phyloP scores from a whole-genome alignment of 2,797 vertebrate species.

The Mus minutoides region DNA sequence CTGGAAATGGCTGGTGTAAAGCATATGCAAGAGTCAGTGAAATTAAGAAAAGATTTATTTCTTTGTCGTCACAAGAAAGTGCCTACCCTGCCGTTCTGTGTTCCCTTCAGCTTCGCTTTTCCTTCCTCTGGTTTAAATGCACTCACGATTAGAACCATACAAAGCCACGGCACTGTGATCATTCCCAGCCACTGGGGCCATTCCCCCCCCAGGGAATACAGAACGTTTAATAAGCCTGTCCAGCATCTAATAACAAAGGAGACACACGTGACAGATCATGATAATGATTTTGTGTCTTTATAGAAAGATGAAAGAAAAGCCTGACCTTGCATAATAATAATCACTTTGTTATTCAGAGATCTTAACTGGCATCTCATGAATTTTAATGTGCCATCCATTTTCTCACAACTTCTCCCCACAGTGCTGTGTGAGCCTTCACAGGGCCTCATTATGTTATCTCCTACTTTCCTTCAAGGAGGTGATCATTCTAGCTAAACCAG shows the following conservation, averaged over 20 bases:
- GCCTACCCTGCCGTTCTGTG: conserved; percentile 1
- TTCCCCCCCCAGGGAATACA: conserved; percentile 47
- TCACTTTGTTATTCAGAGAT: conserved; percentile 82
- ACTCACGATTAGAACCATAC: conserved; percentile 4
- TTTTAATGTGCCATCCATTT: conserved; percentile 86
- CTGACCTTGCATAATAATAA: conserved; percentile 78
- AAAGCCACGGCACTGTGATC: not conserved
- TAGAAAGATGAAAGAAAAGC: conserved; percentile 78
- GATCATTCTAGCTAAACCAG: not conserved
- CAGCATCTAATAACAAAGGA: conserved; percentile 57
- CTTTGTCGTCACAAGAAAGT: conserved; percentile 76
- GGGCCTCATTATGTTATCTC: conserved; percentile 71
- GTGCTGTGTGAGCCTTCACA: conserved; percentile 76
- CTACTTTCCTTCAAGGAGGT: conserved; percentile 42
- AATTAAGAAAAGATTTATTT: conserved; percentile 79
- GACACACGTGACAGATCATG: conserved; percentile 70
- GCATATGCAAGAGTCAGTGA: conserved; percentile 70
- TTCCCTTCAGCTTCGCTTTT: conserved; percentile 40
- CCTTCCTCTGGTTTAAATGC: conserved; percentile 31
- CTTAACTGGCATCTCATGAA: conserved; percentile 84
- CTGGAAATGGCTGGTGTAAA: conserved; percentile 71
- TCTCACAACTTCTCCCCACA: conserved; percentile 78
- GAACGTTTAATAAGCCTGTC: conserved; percentile 69
- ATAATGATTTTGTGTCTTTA: conserved; percentile 82
- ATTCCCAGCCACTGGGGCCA: conserved; percentile 15